Percentiles rank a stretch among this genome's conserved stretches.
Conservation (phyloP, 2,888 invertebrate species). For the Polia nebulosa region DNA sequence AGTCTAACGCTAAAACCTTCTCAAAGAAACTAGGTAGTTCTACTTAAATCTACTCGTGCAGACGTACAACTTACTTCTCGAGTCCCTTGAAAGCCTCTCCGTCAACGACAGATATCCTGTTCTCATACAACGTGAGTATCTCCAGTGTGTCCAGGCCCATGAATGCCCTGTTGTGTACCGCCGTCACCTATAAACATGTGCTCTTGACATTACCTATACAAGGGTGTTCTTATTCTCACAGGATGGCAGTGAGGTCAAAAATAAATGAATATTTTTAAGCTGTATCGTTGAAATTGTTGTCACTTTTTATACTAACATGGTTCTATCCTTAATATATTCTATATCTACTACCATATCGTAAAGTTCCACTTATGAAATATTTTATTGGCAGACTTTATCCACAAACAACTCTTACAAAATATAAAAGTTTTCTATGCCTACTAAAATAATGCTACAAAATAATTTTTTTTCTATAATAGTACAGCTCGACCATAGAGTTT, state of each 20-base stretch:
- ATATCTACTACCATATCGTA: too few species aligned
- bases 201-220: constrained; percentile 14
- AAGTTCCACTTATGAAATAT: too few species aligned
- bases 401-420: too few species aligned
- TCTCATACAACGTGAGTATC: constrained; percentile 96
- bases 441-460: too few species aligned
- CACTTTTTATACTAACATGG: not conserved
- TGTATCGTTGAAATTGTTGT: not conserved
- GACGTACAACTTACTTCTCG: constrained; percentile 93
- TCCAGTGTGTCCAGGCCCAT: constrained; percentile 96
- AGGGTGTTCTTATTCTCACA: not conserved
- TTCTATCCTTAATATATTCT: not conserved
- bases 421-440: too few species aligned
- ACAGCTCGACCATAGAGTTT: too few species aligned
- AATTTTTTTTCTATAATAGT: too few species aligned
- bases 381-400: too few species aligned
- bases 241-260: not conserved
- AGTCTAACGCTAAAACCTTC: not conserved
- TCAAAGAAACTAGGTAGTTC: not conserved
- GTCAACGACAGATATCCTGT: constrained; percentile 95
- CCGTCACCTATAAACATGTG: constrained; percentile 90
- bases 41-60: not conserved
- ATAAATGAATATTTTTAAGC: not conserved
- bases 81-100: constrained; percentile 96
- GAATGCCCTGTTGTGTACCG: constrained; percentile 95